Conservation (phyloP, 2,888 invertebrate genomes). For the Aphrophora alni region DNA sequence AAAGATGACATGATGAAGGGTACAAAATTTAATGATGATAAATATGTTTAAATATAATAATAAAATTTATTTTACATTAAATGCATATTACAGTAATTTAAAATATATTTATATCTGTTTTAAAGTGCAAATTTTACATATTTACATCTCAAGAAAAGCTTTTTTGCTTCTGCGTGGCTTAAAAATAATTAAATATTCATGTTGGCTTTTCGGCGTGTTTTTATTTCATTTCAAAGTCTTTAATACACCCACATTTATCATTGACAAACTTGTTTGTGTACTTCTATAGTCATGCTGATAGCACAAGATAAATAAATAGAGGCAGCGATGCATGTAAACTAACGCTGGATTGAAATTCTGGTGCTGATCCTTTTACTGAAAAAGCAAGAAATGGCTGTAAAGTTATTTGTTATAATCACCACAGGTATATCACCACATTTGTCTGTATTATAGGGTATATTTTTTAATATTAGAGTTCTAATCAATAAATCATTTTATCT, state of each 20-base stretch:
- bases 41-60: background rate
- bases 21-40: too few relatives aligned
- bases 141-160: background rate
- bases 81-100: background rate
- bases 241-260: too few relatives aligned
- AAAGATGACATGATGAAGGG: too few relatives aligned
- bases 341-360: background rate
- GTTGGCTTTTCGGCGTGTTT: too few relatives aligned
- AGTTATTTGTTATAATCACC: too few relatives aligned
- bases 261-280: too few relatives aligned
- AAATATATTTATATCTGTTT: background rate
- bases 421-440: too few relatives aligned
- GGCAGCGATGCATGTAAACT: background rate
- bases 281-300: background rate
- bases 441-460: too few relatives aligned
- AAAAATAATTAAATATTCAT: background rate
- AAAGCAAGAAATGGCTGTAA: too few relatives aligned
- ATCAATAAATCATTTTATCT: too few relatives aligned
- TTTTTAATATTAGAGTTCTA: too few relatives aligned
- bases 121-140: background rate
- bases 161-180: background rate
- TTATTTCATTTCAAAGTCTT: too few relatives aligned
- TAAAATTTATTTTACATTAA: background rate
- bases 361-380: background rate
- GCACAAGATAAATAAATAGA: background rate